These are phyloP conservation scores for Saccopteryx bilineata DNA, from an alignment of 2,113 vertebrate species.

Conservation along the genomic window DNA sequence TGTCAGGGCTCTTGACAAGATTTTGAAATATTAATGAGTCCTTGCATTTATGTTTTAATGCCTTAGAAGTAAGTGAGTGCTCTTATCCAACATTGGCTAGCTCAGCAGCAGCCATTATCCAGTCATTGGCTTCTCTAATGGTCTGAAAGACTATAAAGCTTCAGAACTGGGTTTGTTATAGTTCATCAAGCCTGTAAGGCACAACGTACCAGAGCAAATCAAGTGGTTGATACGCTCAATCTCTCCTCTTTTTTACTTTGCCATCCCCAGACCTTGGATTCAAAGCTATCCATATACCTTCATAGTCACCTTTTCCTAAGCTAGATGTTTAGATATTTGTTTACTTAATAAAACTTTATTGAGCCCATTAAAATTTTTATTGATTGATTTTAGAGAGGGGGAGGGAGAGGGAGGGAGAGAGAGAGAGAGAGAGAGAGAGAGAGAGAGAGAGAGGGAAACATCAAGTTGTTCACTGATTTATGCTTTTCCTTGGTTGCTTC, in stretches of 20 bases:
- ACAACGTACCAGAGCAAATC: background rate
- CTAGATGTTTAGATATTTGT: background rate
- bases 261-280: background rate
- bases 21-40: conserved; percentile 61
- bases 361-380: background rate
- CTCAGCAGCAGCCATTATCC: background rate
- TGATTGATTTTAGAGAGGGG: no score
- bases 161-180: background rate
- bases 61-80: conserved; percentile 24
- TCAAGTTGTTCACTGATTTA: no score
- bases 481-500: no score
- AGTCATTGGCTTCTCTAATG: background rate
- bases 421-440: no score
- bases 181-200: background rate
- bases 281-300: background rate
- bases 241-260: background rate
- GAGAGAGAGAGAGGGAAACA: no score
- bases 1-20: background rate
- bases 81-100: background rate
- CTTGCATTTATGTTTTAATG: conserved; percentile 29
- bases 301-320: background rate
- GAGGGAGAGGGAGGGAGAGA: no score
- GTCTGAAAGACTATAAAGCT: conserved; percentile 1
- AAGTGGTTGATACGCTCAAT: background rate
- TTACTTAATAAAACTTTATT: background rate